Evolutionary conservation across 2,113 vertebrate genomes (phyloP), one percentile per base, ranked within the genome.

Genomic region (Hymenochirus boettgeri): DNA sequence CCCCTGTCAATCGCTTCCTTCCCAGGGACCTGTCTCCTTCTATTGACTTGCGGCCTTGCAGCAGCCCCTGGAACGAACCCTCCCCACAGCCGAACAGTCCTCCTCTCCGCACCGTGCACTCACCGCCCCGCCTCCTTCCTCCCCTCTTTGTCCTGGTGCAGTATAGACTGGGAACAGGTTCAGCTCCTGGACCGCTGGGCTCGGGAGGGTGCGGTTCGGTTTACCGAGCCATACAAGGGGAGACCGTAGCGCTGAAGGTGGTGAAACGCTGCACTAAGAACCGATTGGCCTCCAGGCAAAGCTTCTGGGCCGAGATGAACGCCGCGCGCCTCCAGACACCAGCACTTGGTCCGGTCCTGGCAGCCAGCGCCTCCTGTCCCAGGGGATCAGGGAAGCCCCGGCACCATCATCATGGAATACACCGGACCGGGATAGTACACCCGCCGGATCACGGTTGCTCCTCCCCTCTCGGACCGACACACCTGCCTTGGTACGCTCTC

Each of bases 261-360:
- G 95, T 98, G 23, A 93, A 88, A 74, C 90, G 80, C 72, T 81
- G 80, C 73, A 77, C 85, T 2, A 96, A 91, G 73, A 93, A 98
- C 85, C 76, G 73, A 0, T 73, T 92, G 61, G 93, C 95, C 0
- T 93, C 94, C 0, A 75, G 88, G 1, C 93, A 92, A 72, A 98
- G 96, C 67, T 98, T 99, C 80, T 98, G 95, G 96, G 92, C 92
- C 0, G 96, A 99, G 74, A 86, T 98, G 69, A 97, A 99, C 2
- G 84, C 93, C 0, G 92, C 91, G 1, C 73, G 86, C 66, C 85
- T 98, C 10, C 80, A n/a, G 77, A 15, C 95, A 99, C 0, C 0
- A 66, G 0, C 97, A 96, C n/a, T 79, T 99, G 22, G 91, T 96
- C 5, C 78, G 75, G 78, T 94, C 12, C 73, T 91, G 63, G 94